These are phyloP conservation scores for Suncus etruscus DNA, from an alignment of 2,113 vertebrate species.

Conservation along the genomic window DNA sequence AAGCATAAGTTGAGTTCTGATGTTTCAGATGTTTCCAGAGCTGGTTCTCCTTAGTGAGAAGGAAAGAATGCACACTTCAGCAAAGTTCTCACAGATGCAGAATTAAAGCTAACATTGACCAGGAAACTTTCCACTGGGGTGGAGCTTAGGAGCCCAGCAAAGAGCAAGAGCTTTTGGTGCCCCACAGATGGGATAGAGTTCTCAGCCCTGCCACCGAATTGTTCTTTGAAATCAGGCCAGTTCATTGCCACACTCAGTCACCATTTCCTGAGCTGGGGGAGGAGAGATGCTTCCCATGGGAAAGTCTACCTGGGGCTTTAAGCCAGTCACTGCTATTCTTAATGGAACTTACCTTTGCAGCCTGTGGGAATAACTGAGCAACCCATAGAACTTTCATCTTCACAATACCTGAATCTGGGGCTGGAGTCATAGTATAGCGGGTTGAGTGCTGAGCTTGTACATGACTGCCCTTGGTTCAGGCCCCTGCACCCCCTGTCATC, in stretches of 20 bases:
- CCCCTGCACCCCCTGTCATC: too few relatives aligned
- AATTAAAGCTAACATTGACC: constrained; percentile 13
- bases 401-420: neutral
- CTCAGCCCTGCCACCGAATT: neutral
- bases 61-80: constrained; percentile 15
- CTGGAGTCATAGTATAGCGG: too few relatives aligned
- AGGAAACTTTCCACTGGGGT: neutral
- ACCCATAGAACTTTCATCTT: neutral
- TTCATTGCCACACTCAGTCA: neutral
- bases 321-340: neutral
- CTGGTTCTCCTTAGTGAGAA: constrained; percentile 44
- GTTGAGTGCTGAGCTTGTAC: too few relatives aligned
- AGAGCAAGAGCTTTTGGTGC: neutral
- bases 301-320: neutral
- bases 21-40: constrained; percentile 39
- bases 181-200: neutral
- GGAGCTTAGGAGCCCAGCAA: neutral
- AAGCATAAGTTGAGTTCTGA: neutral
- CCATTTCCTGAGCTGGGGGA: neutral
- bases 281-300: neutral
- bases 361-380: too few relatives aligned
- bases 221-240: neutral
- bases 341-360: neutral
- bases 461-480: too few relatives aligned
- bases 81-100: constrained; percentile 17